Base-by-base conservation (phyloP, 2,888 invertebrate genomes). In the Scelioninae gen. 1 region DNA sequence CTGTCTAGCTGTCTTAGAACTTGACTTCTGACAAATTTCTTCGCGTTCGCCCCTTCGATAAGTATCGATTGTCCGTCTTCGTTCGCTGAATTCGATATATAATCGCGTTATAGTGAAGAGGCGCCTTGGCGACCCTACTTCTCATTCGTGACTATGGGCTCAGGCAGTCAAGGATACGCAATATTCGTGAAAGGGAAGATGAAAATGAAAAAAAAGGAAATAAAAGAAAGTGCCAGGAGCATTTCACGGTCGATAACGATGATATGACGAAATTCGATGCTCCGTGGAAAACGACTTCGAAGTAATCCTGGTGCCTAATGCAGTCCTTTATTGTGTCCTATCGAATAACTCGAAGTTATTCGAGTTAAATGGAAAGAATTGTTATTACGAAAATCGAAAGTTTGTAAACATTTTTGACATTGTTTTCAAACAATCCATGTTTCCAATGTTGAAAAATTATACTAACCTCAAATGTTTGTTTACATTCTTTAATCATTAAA, bases 1-100 rank as follows among this genome's bases (percentile, higher is more conserved):
- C 29, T 13, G 45, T 68, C 45, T 51, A 45, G 34, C 58, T 60
- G 66, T 60, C 76, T 68, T 68, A 60, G 11, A 40, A 31, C 16
- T 58, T 53, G 87, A 88, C 88, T 89, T 88, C 87, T 88, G 90
- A 89, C 89, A 89, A 90, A 91, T 91, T 90, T 89, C 88, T 89
- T 89, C 89, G 88, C 86, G 84, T 86, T 84, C 86, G 79, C 84
- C 75, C 83, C 79, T 68, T 79, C 86, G 78, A 88, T 87, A 82
- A 84, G 82, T 90, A 91, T 91, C 90, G 91, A 91, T 91, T 88
- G 76, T 85, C 85, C 76, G 83, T 60, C 60, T 71, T 81, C 80
- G 72, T 84, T 58, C 69, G 63, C 29, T 63, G 69, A 74, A 82
- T 77, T 85, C 86, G 85, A 86, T 89, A 86, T 88, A 87, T 89